Evolutionary conservation across 2,888 invertebrate genomes (phyloP).

Genomic region (Limulus polyphemus): DNA sequence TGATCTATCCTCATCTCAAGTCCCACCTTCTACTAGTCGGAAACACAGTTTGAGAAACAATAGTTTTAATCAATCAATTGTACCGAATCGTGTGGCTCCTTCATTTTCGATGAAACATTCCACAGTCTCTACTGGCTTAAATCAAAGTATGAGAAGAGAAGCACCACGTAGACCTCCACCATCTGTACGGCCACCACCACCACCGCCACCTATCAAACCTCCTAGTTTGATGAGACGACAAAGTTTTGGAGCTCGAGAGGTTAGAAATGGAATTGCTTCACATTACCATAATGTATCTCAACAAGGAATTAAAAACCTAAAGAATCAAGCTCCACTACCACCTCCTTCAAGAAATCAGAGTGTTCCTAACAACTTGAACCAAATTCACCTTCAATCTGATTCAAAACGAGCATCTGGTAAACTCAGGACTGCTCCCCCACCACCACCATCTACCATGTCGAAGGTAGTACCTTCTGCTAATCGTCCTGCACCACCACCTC

Average conservation of each 20-base stretch:
- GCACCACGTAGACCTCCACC: constrained; percentile 24
- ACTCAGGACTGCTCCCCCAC: no score
- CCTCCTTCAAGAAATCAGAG: constrained; percentile 9
- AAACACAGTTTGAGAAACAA: constrained; percentile 43
- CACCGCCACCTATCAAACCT: constrained; percentile 26
- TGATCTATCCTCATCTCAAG: constrained; percentile 52
- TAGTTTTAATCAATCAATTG: neutral
- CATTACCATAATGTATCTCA: constrained; percentile 10
- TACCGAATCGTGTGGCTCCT: neutral
- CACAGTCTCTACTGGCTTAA: constrained; percentile 12
- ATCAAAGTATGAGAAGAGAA: constrained; percentile 12
- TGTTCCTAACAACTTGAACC: neutral
- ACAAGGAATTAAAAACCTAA: constrained; percentile 4
- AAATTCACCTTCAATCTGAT: no score
- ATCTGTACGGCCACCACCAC: constrained; percentile 49
- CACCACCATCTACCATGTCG: no score
- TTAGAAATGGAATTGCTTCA: constrained; percentile 13
- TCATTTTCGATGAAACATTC: constrained; percentile 3
- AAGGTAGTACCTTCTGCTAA: constrained; percentile 1
- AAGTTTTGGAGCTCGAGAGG: constrained; percentile 27
- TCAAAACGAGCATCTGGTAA: no score
- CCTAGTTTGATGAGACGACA: constrained; percentile 23
- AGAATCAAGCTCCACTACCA: constrained; percentile 17
- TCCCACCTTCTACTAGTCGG: constrained; percentile 53
- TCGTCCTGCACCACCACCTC: constrained; percentile 12